phyloP scores from a whole-genome alignment of 1,140 invertebrate species.

The Heliconius congener region DNA sequence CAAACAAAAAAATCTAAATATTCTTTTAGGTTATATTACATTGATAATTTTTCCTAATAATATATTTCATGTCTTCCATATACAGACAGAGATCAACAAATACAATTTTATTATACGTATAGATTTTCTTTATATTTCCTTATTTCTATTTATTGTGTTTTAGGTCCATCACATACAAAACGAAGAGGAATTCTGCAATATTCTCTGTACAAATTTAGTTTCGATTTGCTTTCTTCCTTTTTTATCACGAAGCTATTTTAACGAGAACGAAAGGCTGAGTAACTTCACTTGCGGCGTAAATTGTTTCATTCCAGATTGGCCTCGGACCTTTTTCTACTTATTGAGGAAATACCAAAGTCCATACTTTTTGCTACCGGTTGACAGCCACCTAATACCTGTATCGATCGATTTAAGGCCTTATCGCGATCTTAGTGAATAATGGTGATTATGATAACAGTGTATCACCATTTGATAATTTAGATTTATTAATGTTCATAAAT shows the following conservation, averaged over 20 bases:
- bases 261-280: conserved; percentile 1
- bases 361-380: not conserved
- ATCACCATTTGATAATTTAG: not conserved
- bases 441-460: not conserved
- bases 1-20: no score
- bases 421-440: not conserved
- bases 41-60: no score
- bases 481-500: no score
- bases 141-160: not conserved
- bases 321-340: conserved; percentile 10
- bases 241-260: not conserved
- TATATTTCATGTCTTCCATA: no score
- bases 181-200: not conserved
- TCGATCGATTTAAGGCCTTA: not conserved
- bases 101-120: no score
- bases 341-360: conserved; percentile 19
- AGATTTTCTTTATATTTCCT: no score
- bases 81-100: no score
- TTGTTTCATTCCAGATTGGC: conserved; percentile 20
- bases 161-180: not conserved
- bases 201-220: not conserved
- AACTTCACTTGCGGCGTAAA: not conserved
- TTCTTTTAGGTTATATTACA: no score
- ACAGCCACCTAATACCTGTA: not conserved
- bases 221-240: not conserved